Percentiles rank a stretch among this genome's conserved stretches.
Evolutionary conservation across 2,113 vertebrate species (phyloP).

Genomic region (Silurus glanis): DNA sequence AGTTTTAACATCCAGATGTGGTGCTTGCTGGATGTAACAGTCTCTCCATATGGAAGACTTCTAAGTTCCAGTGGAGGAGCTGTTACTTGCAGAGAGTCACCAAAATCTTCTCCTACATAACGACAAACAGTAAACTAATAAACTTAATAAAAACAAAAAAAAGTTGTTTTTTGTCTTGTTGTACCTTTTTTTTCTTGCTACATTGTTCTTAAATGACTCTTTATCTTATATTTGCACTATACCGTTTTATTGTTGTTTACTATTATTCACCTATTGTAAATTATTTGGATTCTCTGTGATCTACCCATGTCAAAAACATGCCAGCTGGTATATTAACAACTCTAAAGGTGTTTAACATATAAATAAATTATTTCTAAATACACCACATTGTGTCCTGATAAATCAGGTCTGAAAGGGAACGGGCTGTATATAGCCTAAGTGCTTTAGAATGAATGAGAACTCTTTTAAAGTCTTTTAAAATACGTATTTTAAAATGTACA

Average conservation of each 20-base stretch:
- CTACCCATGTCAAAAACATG: not conserved
- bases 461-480: too few species aligned
- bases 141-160: not conserved
- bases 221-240: not conserved
- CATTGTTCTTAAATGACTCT: not conserved
- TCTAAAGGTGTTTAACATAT: not conserved
- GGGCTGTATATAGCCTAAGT: not conserved
- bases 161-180: not conserved
- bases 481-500: too few species aligned
- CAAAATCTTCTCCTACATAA: not conserved
- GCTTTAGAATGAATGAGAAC: not conserved
- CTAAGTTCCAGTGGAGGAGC: constrained; percentile 74
- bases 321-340: not conserved
- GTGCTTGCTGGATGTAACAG: constrained; percentile 78
- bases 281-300: not conserved
- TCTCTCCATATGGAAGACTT: constrained; percentile 76
- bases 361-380: not conserved
- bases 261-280: not conserved
- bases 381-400: not conserved
- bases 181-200: not conserved
- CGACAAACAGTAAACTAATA: not conserved
- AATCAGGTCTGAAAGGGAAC: not conserved
- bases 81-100: constrained; percentile 60
- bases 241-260: not conserved
- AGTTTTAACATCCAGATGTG: constrained; percentile 34